Percentiles rank a stretch among this genome's conserved stretches.
These are phyloP conservation scores for Lampris incognitus DNA, from an alignment of 2,113 vertebrate species.

Conservation along the genomic window DNA sequence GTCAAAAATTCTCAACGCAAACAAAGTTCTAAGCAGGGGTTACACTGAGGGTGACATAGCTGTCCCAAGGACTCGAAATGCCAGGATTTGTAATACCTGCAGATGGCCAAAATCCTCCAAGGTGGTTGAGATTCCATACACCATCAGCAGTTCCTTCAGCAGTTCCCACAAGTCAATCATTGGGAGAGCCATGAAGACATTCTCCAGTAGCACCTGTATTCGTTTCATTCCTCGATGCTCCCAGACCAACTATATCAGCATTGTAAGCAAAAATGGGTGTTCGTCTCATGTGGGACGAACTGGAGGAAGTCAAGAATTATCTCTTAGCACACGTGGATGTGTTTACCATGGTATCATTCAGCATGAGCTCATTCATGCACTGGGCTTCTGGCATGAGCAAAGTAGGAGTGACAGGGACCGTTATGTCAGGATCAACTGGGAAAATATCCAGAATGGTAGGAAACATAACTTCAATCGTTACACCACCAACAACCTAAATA, in stretches of 20 bases:
- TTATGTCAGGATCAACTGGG: slow-evolving; percentile 19
- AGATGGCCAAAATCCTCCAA: neutral
- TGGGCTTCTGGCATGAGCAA: slow-evolving; percentile 28
- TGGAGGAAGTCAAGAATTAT: neutral
- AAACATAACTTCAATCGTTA: fast-evolving
- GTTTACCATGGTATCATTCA: neutral
- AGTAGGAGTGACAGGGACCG: slow-evolving; percentile 18
- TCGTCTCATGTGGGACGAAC: neutral
- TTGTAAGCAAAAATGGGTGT: neutral
- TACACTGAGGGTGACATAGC: neutral
- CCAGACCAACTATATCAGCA: neutral
- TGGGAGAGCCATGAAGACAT: neutral
- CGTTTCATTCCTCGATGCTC: neutral
- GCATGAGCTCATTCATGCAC: slow-evolving; percentile 16
- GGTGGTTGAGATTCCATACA: neutral
- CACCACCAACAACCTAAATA: slow-evolving; percentile 5
- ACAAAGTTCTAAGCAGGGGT: neutral
- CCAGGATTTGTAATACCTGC: neutral
- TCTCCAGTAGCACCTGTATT: neutral
- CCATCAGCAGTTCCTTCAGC: neutral
- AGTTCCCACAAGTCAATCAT: neutral
- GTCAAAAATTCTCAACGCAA: neutral
- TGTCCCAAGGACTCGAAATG: neutral
- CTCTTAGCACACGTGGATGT: neutral
- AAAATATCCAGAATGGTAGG: neutral